Conservation (phyloP, 2,797 vertebrate species). For the Echeneis naucrates region DNA sequence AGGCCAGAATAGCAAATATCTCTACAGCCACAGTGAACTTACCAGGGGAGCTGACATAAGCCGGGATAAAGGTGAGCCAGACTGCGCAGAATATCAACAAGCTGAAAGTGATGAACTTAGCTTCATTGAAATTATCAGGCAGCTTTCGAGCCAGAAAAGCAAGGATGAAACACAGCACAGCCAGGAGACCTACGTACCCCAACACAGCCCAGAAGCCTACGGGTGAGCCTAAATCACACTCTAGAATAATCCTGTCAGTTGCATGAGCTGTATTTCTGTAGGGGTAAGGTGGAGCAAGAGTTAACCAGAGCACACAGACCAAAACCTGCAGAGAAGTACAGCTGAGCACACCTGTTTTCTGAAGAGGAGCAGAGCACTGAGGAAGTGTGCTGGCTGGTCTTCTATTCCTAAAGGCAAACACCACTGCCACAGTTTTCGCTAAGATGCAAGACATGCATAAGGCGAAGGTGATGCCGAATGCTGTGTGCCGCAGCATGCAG, state of each 20-base stretch:
- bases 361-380: constrained; percentile 76
- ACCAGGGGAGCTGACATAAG: constrained; percentile 85
- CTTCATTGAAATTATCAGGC: constrained; percentile 85
- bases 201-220: constrained; percentile 82
- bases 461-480: constrained; percentile 79
- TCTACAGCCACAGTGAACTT: constrained; percentile 85
- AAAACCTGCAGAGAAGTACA: constrained; percentile 79
- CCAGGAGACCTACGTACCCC: constrained; percentile 79
- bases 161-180: constrained; percentile 75
- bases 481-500: constrained; percentile 81
- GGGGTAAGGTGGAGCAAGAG: constrained; percentile 74
- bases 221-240: constrained; percentile 80
- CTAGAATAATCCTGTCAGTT: constrained; percentile 77
- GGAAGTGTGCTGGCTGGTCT: constrained; percentile 61
- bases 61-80: constrained; percentile 83
- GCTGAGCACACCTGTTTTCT: constrained; percentile 76
- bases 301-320: constrained; percentile 79
- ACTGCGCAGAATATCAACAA: constrained; percentile 84
- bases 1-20: constrained; percentile 85
- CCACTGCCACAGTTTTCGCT: constrained; percentile 81
- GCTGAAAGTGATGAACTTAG: constrained; percentile 85
- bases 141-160: constrained; percentile 82
- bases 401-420: constrained; percentile 80
- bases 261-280: constrained; percentile 70
- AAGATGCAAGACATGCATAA: constrained; percentile 83